Conservation (phyloP, 2,888 invertebrate species). For the Bhutanitis thaidina region DNA sequence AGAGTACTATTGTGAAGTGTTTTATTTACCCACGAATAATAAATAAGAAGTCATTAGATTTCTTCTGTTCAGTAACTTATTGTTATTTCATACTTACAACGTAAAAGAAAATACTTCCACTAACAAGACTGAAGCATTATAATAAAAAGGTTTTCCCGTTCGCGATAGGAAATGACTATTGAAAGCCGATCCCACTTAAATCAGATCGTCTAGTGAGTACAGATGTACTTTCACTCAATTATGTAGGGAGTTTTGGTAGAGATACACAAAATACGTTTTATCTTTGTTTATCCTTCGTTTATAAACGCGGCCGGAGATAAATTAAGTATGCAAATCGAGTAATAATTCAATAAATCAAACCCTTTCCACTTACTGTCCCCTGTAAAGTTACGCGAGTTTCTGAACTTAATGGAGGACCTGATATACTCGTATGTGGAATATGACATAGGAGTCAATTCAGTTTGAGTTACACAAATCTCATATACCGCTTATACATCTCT, state of each 20-base stretch:
- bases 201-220: background rate
- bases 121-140: conserved; percentile 9
- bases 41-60: background rate
- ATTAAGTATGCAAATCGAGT: conserved; percentile 18
- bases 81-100: background rate
- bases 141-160: conserved; percentile 5
- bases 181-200: conserved; percentile 6
- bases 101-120: conserved; percentile 3
- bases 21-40: too few relatives aligned
- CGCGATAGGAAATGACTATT: conserved; percentile 11
- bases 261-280: conserved; percentile 13
- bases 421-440: conserved; percentile 8
- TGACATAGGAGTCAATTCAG: background rate
- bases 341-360: conserved; percentile 21
- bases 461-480: background rate
- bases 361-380: conserved; percentile 14
- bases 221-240: conserved; percentile 14
- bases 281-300: conserved; percentile 14
- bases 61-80: background rate
- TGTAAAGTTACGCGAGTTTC: conserved; percentile 7
- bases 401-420: background rate
- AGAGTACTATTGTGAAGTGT: too few relatives aligned
- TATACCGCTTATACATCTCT: too few relatives aligned
- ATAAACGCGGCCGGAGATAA: conserved; percentile 12
- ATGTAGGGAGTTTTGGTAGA: conserved; percentile 7